These are phyloP conservation scores for Bos javanicus DNA, from an alignment of 2,113 vertebrate species.

Conservation along the genomic window DNA sequence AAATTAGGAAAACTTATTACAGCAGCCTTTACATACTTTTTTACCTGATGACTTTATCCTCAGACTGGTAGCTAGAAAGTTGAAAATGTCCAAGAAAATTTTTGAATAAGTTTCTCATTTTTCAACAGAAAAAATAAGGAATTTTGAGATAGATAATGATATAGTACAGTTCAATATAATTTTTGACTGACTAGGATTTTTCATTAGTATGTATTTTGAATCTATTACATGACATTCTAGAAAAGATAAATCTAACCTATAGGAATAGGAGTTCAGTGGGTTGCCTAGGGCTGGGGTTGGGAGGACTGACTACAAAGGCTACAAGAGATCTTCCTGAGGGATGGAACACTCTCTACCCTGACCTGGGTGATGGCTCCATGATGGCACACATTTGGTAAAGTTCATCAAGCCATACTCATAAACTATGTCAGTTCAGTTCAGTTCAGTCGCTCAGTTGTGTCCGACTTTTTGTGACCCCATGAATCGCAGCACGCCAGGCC, in stretches of 20 bases:
- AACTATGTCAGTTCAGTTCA: background rate
- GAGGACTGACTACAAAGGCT: background rate
- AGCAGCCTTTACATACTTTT: background rate
- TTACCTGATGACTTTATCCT: background rate
- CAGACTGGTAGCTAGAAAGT: background rate
- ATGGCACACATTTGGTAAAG: background rate
- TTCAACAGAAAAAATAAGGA: background rate
- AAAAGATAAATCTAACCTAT: background rate
- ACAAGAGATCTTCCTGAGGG: background rate
- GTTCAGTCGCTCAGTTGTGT: too few species aligned
- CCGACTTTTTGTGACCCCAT: too few species aligned
- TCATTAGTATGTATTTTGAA: background rate
- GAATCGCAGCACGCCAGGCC: too few species aligned
- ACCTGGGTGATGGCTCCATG: background rate
- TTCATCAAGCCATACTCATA: background rate
- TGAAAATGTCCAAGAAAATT: background rate
- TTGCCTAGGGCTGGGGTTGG: background rate
- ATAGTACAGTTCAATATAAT: background rate
- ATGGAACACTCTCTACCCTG: background rate
- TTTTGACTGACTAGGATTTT: background rate
- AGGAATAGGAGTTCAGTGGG: background rate
- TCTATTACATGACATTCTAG: background rate
- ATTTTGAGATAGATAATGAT: background rate
- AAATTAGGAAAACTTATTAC: background rate
- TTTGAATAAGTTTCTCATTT: background rate